Evolutionary conservation across 1,140 invertebrate species (phyloP), one percentile per base, ranked within the genome.

Genomic region (Akabosia matsudoensis): DNA sequence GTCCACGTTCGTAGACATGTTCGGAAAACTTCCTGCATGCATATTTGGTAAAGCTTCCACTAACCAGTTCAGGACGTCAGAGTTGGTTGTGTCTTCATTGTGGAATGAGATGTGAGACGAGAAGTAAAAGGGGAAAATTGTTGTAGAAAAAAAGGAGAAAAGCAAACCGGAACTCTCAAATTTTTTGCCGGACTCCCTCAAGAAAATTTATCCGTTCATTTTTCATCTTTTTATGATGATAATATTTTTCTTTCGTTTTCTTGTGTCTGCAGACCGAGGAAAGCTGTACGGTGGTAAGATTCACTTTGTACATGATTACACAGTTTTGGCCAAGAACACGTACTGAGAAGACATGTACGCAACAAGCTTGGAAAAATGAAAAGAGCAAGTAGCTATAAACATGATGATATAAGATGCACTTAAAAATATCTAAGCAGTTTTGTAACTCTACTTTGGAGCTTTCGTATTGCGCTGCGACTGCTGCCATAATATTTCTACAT

Each of bases 221-320:
- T 67, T 67, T 67, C 61, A 67, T 67, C 61, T 67, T 67, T 67
- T 67, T 67, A 67, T 67, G 61, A 67, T 67, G 61, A 67, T 67
- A 67, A 67, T 67, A 67, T 30, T 67, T 67, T 67, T 67, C 31
- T 30, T 10, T 30, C 37, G 7, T 45, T 45, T 45, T 45, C 18
- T 45, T 18, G 7, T 18, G 7, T 18, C 37, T 45, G 37, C 18
- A 10, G 37, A n/a, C n/a, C n/a, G n/a, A n/a, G n/a, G n/a, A n/a
- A 10, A 45, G 7, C 37, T 45, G 7, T 45, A 45, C n/a, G 18
- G 37, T 45, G 18, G 37, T 18, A 45, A 18, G 37, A 18, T 45
- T 45, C n/a, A n/a, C 7, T 45, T 10, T 45, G 18, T 45, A 18
- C 37, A 18, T 10, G 37, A 7, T 45, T 18, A 45, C 18, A 45